Percentiles rank a stretch among this genome's conserved stretches.
phyloP scores from a whole-genome alignment of 2,113 vertebrate species.

The Coptodon rendalli region DNA sequence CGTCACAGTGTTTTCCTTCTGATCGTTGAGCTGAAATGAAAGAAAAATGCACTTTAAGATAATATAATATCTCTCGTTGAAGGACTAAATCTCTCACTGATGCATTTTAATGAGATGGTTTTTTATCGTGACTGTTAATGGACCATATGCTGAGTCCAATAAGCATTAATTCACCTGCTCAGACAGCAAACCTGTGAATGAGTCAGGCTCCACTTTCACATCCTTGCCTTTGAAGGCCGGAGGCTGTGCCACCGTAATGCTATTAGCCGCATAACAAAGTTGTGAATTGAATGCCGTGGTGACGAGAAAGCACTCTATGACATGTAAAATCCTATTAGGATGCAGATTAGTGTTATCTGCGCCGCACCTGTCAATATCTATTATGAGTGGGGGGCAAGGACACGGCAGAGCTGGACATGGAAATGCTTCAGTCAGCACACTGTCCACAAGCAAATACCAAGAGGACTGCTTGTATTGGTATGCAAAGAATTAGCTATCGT shows the following conservation, averaged over 20 bases:
- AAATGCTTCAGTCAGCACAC: conserved; percentile 45
- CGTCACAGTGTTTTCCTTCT: not conserved
- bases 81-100: not conserved
- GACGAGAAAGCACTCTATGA: conserved; percentile 8
- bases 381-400: conserved; percentile 30
- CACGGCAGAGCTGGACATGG: conserved; percentile 1
- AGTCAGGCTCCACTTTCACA: not conserved
- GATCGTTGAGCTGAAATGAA: not conserved
- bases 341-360: conserved; percentile 48
- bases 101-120: not conserved
- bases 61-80: too few relatives aligned
- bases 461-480: not conserved
- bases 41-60: not conserved
- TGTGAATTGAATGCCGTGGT: conserved; percentile 7
- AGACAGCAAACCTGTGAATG: not conserved
- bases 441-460: not conserved
- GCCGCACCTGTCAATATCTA: conserved; percentile 43
- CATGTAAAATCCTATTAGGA: conserved; percentile 39
- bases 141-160: not conserved
- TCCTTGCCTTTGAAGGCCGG: not conserved
- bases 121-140: not conserved
- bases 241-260: conserved; percentile 11
- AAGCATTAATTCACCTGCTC: not conserved
- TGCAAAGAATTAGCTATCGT: not conserved
- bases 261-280: conserved; percentile 27